phyloP scores from a whole-genome alignment of 2,113 vertebrate species.

The Lutjanus erythropterus region DNA sequence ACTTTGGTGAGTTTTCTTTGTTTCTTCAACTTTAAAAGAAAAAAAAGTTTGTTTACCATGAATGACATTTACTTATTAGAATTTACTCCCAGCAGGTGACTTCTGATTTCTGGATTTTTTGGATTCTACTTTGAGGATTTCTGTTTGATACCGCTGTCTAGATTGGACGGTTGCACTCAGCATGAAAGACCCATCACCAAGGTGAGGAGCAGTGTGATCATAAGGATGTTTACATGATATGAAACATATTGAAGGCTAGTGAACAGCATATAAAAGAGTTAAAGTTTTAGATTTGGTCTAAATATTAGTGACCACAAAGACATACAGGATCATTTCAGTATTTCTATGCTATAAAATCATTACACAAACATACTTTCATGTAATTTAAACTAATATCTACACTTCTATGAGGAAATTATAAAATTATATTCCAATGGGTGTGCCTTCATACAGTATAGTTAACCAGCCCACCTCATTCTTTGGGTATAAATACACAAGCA shows the following conservation, averaged over 20 bases:
- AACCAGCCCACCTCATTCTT: slow-evolving; percentile 46
- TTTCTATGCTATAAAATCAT: background rate
- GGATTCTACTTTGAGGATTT: slow-evolving; percentile 63
- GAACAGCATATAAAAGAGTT: background rate
- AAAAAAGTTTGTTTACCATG: background rate
- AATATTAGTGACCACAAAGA: background rate
- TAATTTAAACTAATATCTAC: background rate
- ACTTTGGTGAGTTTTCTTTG: slow-evolving; percentile 68
- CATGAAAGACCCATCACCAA: slow-evolving; percentile 69
- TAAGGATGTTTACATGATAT: background rate
- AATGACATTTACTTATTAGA: slow-evolving; percentile 11
- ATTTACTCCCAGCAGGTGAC: slow-evolving; percentile 49
- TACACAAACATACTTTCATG: background rate
- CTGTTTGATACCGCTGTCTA: slow-evolving; percentile 9
- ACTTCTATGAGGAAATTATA: background rate
- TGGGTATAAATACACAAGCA: slow-evolving; percentile 82
- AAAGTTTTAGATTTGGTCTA: background rate
- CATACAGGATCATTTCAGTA: accelerated
- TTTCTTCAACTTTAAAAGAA: slow-evolving; percentile 1
- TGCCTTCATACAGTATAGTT: slow-evolving; percentile 32
- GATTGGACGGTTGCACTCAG: slow-evolving; percentile 16
- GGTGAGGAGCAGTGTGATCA: slow-evolving; percentile 65
- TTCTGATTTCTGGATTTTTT: background rate
- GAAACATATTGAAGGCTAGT: background rate
- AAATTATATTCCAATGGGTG: background rate